Evolutionary conservation across 1,140 invertebrate genomes (phyloP).

Genomic region (Euwallacea fornicatus): DNA sequence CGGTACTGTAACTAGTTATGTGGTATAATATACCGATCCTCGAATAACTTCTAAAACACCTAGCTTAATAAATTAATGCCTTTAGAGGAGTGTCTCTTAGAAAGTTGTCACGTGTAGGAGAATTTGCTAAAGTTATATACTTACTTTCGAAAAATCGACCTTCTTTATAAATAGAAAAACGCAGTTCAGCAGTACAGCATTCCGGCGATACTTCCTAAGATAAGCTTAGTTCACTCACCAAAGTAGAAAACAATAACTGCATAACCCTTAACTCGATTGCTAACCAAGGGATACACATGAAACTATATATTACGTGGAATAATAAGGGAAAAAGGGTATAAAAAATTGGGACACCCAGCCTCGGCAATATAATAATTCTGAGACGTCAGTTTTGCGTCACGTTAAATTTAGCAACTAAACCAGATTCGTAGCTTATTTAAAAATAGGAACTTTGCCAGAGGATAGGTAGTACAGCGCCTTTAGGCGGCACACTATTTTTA

Average conservation of each 20-base stretch:
- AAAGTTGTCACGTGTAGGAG: too few relatives aligned
- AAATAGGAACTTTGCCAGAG: conserved; percentile 36
- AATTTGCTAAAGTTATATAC: too few relatives aligned
- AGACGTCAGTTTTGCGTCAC: conserved; percentile 30
- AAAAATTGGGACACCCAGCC: conserved; percentile 16
- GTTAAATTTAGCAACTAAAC: conserved; percentile 25
- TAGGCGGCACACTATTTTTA: conserved; percentile 6
- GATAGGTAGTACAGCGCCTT: conserved; percentile 21
- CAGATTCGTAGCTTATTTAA: conserved; percentile 33
- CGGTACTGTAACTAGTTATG: too few relatives aligned
- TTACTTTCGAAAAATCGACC: too few relatives aligned
- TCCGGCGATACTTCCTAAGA: background rate
- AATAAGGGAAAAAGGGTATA: conserved; percentile 10
- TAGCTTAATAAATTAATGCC: too few relatives aligned
- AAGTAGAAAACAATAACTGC: conserved; percentile 6
- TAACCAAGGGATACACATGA: background rate
- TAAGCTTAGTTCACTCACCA: background rate
- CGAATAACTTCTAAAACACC: too few relatives aligned
- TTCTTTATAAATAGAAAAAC: background rate
- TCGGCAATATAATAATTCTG: conserved; percentile 23
- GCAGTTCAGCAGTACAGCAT: background rate
- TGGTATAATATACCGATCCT: too few relatives aligned
- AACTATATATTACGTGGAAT: conserved; percentile 4
- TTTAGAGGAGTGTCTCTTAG: too few relatives aligned
- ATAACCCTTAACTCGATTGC: conserved; percentile 8